Evolutionary conservation across 1,140 invertebrate species (phyloP).

Genomic region (Brachionus plicatilis): DNA sequence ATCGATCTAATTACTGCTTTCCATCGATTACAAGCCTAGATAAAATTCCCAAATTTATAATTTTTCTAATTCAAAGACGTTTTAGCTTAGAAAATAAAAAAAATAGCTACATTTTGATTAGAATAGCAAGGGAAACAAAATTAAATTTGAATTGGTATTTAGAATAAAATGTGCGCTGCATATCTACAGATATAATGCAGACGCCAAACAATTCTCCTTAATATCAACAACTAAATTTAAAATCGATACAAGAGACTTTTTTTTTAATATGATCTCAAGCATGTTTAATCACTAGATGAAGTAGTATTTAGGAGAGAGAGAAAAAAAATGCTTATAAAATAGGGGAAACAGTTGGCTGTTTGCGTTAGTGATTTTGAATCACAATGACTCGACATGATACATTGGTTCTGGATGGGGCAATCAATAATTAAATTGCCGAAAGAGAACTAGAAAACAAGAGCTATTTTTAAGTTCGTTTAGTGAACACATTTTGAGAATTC

Average conservation of each 20-base stretch:
- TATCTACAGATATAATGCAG: neutral
- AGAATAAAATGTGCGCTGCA: neutral
- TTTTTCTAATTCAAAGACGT: neutral
- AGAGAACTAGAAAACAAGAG: neutral
- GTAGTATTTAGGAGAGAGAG: neutral
- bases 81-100: neutral
- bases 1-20: neutral
- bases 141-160: neutral
- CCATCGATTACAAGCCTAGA: neutral
- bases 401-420: neutral
- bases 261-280: neutral
- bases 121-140: neutral
- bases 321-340: neutral
- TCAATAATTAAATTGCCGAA: conserved; percentile 1
- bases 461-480: neutral
- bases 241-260: neutral
- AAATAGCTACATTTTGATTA: neutral
- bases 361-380: neutral
- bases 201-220: neutral
- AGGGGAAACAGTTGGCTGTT: neutral
- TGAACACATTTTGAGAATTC: neutral
- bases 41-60: neutral
- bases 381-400: neutral
- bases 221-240: neutral
- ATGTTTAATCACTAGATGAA: neutral